Evolutionary conservation across 2,113 vertebrate genomes (phyloP), one percentile per base, ranked within the genome.

Genomic region (Polypterus senegalus): DNA sequence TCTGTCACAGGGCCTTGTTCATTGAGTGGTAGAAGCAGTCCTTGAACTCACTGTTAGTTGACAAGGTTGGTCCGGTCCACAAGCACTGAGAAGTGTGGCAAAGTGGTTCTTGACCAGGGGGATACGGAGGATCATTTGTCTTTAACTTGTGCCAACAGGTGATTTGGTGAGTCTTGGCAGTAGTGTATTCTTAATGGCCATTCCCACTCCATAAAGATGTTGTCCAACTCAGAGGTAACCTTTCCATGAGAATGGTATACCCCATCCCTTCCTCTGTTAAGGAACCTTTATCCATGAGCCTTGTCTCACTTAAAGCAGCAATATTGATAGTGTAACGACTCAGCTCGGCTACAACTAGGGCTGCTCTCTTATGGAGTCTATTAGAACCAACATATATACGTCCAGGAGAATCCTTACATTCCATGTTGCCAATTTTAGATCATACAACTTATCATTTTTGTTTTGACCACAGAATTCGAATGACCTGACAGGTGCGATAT

Each of bases 21-120:
- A 68, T n/a, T 27, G 5, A 7, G 46, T 65, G 63, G 49, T 62
- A 61, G 58, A 64, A 61, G 45, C 7, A 3, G 11, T 60, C 58
- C 27, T 67, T 57, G 10, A 4, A 46, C 61, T 63, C 51, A 58
- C 49, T 61, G 9, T 58, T 43, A 47, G 48, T 64, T 57, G 63
- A 44, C 6, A 60, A 4, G 9, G 49, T 65, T 46, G 56, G 61
- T 45, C 59, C 63, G 56, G 61, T 45, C 59, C 63, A 49, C 45
- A 67, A 4, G 46, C 61, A 67, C 49, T 61, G 7, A 68, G 60
- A 43, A 69, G n/a, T 48, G 52, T 69, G 8, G 60, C 57, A 63
- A 7, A 55, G 45, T 6, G 46, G 4, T 60, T 59, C 11, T 49
- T 61, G 9, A 43, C 47, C 8, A 58, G 46, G 58, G 48, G 27